phyloP scores from a whole-genome alignment of 2,113 vertebrate species.

The Vulpes vulpes region DNA sequence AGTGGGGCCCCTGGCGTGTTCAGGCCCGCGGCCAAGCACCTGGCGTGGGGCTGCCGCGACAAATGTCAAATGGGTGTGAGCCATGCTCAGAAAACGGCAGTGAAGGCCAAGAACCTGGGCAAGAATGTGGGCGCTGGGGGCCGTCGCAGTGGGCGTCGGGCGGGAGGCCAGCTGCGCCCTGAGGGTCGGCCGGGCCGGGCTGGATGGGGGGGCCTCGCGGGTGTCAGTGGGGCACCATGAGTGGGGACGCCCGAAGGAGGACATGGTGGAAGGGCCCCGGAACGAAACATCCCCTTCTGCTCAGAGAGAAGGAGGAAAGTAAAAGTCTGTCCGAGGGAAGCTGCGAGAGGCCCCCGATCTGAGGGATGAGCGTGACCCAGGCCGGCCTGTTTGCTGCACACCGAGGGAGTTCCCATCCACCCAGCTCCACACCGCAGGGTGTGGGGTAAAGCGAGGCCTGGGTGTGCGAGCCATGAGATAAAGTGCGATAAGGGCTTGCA shows the following conservation, averaged over 20 bases:
- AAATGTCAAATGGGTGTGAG: background rate
- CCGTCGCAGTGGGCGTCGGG: background rate
- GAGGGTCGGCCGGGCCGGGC: too few species aligned
- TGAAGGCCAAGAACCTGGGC: background rate
- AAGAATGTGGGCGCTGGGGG: background rate
- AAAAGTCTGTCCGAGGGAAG: background rate
- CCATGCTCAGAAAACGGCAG: background rate
- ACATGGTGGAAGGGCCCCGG: background rate
- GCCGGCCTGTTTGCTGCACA: background rate
- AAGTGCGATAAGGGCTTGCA: background rate
- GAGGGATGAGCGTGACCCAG: background rate
- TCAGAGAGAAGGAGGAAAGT: background rate
- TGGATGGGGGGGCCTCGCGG: too few species aligned
- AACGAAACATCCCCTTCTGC: background rate
- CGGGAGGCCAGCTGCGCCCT: background rate
- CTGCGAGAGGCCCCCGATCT: background rate
- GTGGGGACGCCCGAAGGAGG: background rate
- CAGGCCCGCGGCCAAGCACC: background rate
- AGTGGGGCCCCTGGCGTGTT: background rate
- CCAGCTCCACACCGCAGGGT: background rate
- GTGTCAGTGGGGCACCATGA: too few species aligned
- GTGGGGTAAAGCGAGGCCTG: background rate
- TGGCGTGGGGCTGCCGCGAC: background rate
- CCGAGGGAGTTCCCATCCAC: background rate
- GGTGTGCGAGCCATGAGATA: constrained; percentile 50